Base-by-base conservation (phyloP, 2,797 vertebrate genomes). In the Alfaro cultratus region DNA sequence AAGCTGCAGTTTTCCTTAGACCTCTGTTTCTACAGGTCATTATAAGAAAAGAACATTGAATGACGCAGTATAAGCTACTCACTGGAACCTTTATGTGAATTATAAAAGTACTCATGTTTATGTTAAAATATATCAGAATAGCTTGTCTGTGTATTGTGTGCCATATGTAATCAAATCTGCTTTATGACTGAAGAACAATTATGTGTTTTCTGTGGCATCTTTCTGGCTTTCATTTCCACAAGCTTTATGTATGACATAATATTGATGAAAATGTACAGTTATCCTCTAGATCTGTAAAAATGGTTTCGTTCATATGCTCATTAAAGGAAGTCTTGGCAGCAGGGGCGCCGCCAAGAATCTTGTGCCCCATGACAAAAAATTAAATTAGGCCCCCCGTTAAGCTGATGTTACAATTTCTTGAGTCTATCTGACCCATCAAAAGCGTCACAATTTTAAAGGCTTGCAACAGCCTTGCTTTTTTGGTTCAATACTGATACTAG, bases 81-180 rank as follows among this genome's bases (percentile, higher is more conserved):
- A 73, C n/a, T 21, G 57, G 11, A 49, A 73, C 57, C 36, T 75
- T 73, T 49, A 70, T 39, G 80, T 70, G 21, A 36, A 74, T 67
- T 73, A 23, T 75, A 12, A 75, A 77, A 73, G 73, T 41, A 57
- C 21, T 29, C 1, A n/a, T 76, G 10, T 13, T 45, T 41, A 21
- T 71, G 47, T 67, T 26, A 62, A 5, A 74, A 26, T 45, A 34
- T 78, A 76, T 78, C 86, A 86, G 86, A 78, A 87, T 11, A 73
- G 71, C 3, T 79, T 80, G 23, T 71, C 31, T 83, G 80, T 74
- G 36, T 68, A 68, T 77, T 82, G 29, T 73, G 16, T 73, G 74
- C 31, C 68, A n/a, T 83, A 36, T 39, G 9, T 10, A 88, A 84
- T 3, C 73, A 72, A 83, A 74, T 4, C 1, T 45, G 47, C 49